Conservation (phyloP, 2,113 vertebrate genomes). For the Nesogale talazaci region DNA sequence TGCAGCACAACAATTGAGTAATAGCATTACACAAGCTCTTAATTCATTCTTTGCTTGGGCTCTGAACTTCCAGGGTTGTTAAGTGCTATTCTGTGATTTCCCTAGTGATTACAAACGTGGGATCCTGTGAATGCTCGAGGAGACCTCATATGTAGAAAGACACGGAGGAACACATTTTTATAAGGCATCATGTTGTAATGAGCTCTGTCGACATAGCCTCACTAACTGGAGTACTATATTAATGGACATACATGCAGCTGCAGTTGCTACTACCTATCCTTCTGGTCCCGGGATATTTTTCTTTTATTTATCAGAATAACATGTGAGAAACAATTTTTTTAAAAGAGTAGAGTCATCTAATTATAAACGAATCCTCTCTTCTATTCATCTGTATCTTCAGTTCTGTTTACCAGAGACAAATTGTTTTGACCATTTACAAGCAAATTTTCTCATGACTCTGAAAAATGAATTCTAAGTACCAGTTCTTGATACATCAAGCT, state of each 20-base stretch:
- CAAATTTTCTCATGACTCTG: not conserved
- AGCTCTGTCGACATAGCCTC: not conserved
- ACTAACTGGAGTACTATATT: not conserved
- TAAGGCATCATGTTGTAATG: not conserved
- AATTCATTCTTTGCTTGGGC: slow-evolving; percentile 49
- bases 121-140: not conserved
- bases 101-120: slow-evolving; percentile 51
- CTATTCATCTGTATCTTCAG: not conserved
- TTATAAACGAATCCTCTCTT: not conserved
- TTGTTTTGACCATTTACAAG: not conserved
- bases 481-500: not conserved
- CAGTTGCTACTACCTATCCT: not conserved
- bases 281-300: not conserved
- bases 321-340: not conserved
- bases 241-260: not conserved
- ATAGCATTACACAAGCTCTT: slow-evolving; percentile 27
- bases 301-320: slow-evolving; percentile 12
- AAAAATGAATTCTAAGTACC: not conserved
- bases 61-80: slow-evolving; percentile 45
- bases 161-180: not conserved
- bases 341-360: not conserved
- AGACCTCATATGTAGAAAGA: not conserved
- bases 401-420: not conserved
- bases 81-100: slow-evolving; percentile 41
- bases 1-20: slow-evolving; percentile 54